Percentiles rank a stretch among this genome's conserved stretches.
Evolutionary conservation across 1,140 invertebrate genomes (phyloP).

Genomic region (Mactra quadrangularis): DNA sequence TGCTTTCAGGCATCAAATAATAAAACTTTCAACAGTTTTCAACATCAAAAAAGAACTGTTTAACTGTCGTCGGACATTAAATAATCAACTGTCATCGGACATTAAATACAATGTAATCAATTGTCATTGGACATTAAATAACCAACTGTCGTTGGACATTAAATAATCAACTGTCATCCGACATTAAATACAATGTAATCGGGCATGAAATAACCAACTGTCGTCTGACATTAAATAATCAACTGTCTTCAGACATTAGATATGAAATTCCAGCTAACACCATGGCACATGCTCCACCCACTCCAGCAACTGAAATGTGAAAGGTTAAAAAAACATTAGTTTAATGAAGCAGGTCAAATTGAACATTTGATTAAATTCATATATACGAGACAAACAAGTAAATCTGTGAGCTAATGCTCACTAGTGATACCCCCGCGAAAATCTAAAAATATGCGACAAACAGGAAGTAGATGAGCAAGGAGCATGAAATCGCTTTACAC

Average conservation of each 20-base stretch:
- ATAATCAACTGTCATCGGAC: no score
- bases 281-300: slow-evolving; percentile 54
- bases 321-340: not conserved
- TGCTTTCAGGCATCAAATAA: no score
- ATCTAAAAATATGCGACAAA: not conserved
- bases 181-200: no score
- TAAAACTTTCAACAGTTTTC: no score
- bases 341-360: not conserved
- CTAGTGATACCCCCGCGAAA: not conserved
- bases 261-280: slow-evolving; percentile 48
- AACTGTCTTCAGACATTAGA: slow-evolving; percentile 30
- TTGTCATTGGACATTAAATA: no score
- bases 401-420: not conserved
- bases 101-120: no score
- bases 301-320: slow-evolving; percentile 58
- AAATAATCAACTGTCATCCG: no score
- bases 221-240: no score
- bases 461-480: not conserved
- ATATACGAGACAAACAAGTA: not conserved
- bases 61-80: no score
- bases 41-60: no score
- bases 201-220: no score
- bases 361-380: not conserved
- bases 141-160: no score
- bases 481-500: not conserved